phyloP scores from a whole-genome alignment of 1,140 invertebrate genomes.

The Wasmannia auropunctata region DNA sequence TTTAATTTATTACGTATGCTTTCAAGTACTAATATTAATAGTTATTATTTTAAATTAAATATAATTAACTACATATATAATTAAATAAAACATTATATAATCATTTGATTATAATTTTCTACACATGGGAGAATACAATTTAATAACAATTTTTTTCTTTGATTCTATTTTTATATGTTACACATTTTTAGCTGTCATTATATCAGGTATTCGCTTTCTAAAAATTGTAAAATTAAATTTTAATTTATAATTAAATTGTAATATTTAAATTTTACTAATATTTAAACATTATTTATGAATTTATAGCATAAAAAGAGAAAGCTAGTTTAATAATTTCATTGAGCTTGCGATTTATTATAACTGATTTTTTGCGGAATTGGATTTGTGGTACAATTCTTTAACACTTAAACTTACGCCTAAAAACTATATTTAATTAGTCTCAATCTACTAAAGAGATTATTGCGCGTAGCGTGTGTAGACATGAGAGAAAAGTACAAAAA shows the following conservation, averaged over 20 bases:
- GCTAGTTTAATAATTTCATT: background rate
- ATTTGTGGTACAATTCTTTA: background rate
- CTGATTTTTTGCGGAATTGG: background rate
- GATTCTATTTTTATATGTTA: background rate
- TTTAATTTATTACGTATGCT: conserved; percentile 1
- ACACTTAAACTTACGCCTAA: conserved; percentile 47
- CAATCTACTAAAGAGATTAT: conserved; percentile 76
- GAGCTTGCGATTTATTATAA: background rate
- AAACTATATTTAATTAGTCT: conserved; percentile 73
- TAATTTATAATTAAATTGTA: background rate
- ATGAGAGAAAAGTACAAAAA: conserved; percentile 35
- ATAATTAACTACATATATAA: background rate
- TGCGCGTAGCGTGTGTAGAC: conserved; percentile 67
- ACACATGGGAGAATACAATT: background rate
- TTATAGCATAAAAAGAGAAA: background rate
- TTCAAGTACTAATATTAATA: background rate
- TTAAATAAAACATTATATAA: background rate
- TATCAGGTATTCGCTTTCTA: background rate
- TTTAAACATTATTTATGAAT: background rate
- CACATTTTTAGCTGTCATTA: background rate
- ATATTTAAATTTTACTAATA: background rate
- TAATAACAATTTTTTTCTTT: background rate
- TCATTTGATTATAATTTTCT: background rate
- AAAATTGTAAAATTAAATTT: background rate
- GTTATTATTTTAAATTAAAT: background rate